A percentile compares a stretch with the other conserved stretches of the same genome.
phyloP scores from a whole-genome alignment of 1,140 invertebrate genomes.

The Caenorhabditis briggsae region DNA sequence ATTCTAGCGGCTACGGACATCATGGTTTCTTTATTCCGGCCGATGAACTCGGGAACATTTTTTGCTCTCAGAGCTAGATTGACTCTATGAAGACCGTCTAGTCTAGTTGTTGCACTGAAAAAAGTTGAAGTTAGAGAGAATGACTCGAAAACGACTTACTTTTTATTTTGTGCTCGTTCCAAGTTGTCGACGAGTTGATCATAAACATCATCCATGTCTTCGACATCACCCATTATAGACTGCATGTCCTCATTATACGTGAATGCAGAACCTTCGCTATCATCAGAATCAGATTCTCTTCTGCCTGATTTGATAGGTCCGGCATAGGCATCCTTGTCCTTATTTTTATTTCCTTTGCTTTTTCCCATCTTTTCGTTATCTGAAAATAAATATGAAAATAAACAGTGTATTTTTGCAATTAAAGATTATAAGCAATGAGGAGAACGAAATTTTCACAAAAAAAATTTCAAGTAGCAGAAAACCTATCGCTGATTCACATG shows the following conservation, averaged over 20 bases:
- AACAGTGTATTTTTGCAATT: background rate
- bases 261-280: background rate
- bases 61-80: conserved; percentile 54
- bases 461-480: background rate
- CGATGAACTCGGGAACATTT: conserved; percentile 27
- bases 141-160: conserved; percentile 6
- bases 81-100: conserved; percentile 43
- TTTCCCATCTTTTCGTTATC: background rate
- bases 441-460: too few relatives aligned
- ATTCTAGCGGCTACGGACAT: background rate
- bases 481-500: conserved; percentile 4
- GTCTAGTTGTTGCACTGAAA: conserved; percentile 55
- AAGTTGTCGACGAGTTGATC: conserved; percentile 57
- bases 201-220: conserved; percentile 55
- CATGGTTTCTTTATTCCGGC: conserved; percentile 40
- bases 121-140: background rate
- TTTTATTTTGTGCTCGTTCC: conserved; percentile 60
- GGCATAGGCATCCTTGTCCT: conserved; percentile 53
- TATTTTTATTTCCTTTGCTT: conserved; percentile 57
- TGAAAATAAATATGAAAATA: background rate
- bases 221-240: conserved; percentile 51
- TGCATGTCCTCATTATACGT: conserved; percentile 59
- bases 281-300: conserved; percentile 35
- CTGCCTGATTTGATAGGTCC: conserved; percentile 8
- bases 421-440: background rate